Evolutionary conservation across 2,797 vertebrate species (phyloP), one percentile per base, ranked within the genome.

Genomic region (Lepus oiostolus): DNA sequence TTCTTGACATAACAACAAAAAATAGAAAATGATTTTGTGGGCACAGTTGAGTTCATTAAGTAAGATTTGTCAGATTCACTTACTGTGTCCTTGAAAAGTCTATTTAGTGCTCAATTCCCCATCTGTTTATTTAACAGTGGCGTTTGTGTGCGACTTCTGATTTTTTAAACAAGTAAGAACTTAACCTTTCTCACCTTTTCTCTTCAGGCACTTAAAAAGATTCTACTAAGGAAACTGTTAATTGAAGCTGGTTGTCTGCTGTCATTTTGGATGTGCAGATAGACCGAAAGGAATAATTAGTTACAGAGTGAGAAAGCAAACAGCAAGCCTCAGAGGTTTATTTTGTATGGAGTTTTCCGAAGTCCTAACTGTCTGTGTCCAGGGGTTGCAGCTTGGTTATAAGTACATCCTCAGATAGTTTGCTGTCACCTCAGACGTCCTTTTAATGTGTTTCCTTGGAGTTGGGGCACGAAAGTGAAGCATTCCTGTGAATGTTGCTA

Each of bases 281-380:
- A 79, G 3, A 93, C 21, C 21, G 38, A 77, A 65, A 71, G 28
- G 7, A 85, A 42, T 88, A 95, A 92, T 97, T 95, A 93, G 52
- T 92, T 88, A 76, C 14, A 3, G 30, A 88, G 35, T 26, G 71
- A 94, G 67, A 83, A 67, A 85, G 77, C 38, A 86, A 54, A 67
- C 11, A 68, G 4, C 12, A 81, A 86, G 13, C 0, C 50, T 75
- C 71, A 52, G 58, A 65, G 26, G n/a, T 35, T 90, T 70, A 30
- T 42, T 74, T 68, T 85, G 42, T 71, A 30, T 52, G 28, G 32
- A 30, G 16, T 11, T 88, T 93, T 88, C 60, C 17, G 63, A 58
- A 63, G 42, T 90, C 42, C 50, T 85, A 63, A 92, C 32, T 92
- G 38, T 52, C 24, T 72, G 6, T 22, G 35, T 35, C 24, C n/a